phyloP scores from a whole-genome alignment of 2,888 invertebrate species.

The Metalampra italica region DNA sequence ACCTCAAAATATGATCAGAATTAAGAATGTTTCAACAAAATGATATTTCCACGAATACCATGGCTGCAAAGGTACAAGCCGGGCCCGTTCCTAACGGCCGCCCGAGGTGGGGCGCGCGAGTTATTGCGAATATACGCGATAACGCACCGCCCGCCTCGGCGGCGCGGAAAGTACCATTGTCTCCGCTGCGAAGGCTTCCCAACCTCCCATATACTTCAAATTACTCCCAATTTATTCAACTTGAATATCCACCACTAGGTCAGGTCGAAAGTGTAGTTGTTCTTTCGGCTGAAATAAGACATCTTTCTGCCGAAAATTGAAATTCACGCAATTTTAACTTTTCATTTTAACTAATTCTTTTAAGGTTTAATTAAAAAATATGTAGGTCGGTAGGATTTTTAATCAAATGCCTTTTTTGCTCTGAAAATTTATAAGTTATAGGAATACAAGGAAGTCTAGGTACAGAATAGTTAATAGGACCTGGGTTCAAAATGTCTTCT shows the following conservation, averaged over 20 bases:
- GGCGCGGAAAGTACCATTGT: conserved; percentile 34
- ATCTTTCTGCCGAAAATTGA: too few species aligned
- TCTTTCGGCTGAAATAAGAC: too few species aligned
- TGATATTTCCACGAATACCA: conserved; percentile 28
- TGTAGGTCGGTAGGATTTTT: too few species aligned
- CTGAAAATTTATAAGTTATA: too few species aligned
- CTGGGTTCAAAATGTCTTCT: too few species aligned
- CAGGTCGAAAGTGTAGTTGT: background rate
- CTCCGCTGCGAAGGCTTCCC: conserved; percentile 22
- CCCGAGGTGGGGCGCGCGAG: conserved; percentile 38
- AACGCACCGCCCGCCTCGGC: conserved; percentile 23
- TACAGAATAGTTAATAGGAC: too few species aligned
- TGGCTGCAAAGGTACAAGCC: conserved; percentile 29
- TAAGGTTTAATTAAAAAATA: too few species aligned
- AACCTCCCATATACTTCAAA: conserved; percentile 47
- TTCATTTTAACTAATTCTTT: too few species aligned
- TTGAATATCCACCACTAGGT: background rate
- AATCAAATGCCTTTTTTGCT: too few species aligned
- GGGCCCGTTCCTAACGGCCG: conserved; percentile 35
- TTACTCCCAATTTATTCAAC: conserved; percentile 43
- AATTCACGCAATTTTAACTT: too few species aligned
- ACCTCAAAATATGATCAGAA: too few species aligned
- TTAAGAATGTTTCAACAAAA: conserved; percentile 13
- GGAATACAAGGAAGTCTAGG: too few species aligned
- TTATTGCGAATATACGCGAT: conserved; percentile 58